A percentile compares a stretch with the other conserved stretches of the same genome.
These are phyloP conservation scores for Drosophila varians DNA, from an alignment of 1,140 invertebrate genomes.

Conservation along the genomic window DNA sequence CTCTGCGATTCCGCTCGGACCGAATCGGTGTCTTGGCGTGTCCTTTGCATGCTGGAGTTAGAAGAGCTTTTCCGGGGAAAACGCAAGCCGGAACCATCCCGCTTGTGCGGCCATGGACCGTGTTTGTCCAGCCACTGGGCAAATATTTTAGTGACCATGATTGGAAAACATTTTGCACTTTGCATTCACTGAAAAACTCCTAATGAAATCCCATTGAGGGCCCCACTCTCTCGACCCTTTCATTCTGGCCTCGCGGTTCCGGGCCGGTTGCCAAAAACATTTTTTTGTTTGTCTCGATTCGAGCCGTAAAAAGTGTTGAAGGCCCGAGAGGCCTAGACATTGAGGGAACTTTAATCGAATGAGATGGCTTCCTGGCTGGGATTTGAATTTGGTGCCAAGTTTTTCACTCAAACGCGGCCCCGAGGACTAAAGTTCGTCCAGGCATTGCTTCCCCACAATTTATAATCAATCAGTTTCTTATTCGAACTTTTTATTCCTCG, in stretches of 20 bases:
- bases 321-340: slow-evolving; percentile 37
- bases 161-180: slow-evolving; percentile 56
- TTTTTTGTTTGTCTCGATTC: slow-evolving; percentile 19
- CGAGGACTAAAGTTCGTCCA: slow-evolving; percentile 8
- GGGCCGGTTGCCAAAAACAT: slow-evolving; percentile 37
- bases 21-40: not conserved
- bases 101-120: slow-evolving; percentile 7
- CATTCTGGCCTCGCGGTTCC: not conserved
- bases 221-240: not conserved
- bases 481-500: slow-evolving; percentile 18
- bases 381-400: slow-evolving; percentile 37
- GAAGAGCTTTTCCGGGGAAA: slow-evolving; percentile 3
- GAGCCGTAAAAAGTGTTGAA: slow-evolving; percentile 38
- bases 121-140: slow-evolving; percentile 51
- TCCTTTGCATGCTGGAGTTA: slow-evolving; percentile 5
- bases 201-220: slow-evolving; percentile 54
- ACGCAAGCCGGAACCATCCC: slow-evolving; percentile 21
- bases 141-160: slow-evolving; percentile 56
- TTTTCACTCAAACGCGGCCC: slow-evolving; percentile 14
- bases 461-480: slow-evolving; percentile 32
- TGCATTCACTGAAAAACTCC: slow-evolving; percentile 44
- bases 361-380: slow-evolving; percentile 14
- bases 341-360: slow-evolving; percentile 59
- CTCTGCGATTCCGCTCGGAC: not conserved
- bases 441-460: slow-evolving; percentile 34